Conservation (phyloP, 2,888 invertebrate genomes). For the Apodemia zela region DNA sequence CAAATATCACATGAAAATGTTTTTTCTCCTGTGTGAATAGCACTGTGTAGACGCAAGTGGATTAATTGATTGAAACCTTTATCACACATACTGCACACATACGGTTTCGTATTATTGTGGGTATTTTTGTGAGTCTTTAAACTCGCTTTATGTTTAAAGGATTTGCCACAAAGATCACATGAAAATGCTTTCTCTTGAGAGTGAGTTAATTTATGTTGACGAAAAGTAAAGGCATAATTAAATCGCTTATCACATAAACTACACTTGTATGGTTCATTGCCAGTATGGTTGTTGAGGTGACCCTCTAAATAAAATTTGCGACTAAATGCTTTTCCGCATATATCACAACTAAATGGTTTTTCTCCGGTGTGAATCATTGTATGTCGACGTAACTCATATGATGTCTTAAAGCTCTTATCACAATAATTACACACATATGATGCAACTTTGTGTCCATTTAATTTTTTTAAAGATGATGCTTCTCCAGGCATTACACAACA, state of each 20-base stretch:
- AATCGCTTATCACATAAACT: not conserved
- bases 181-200: not conserved
- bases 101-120: too few species aligned
- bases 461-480: not conserved
- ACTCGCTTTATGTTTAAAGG: not conserved
- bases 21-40: not conserved
- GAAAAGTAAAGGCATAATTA: slow-evolving; percentile 6
- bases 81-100: too few species aligned
- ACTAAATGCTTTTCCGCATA: not conserved
- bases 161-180: not conserved
- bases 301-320: not conserved
- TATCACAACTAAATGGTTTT: not conserved
- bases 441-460: not conserved
- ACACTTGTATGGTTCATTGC: not conserved
- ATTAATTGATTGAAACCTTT: too few species aligned
- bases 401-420: not conserved
- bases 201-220: not conserved
- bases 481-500: not conserved
- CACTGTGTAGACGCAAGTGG: too few species aligned
- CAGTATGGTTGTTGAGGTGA: not conserved
- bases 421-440: not conserved
- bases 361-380: not conserved
- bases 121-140: too few species aligned
- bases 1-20: slow-evolving; percentile 1
- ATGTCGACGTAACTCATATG: not conserved